Base-by-base conservation (phyloP, 2,113 vertebrate genomes). In the Triplophysa rosa region DNA sequence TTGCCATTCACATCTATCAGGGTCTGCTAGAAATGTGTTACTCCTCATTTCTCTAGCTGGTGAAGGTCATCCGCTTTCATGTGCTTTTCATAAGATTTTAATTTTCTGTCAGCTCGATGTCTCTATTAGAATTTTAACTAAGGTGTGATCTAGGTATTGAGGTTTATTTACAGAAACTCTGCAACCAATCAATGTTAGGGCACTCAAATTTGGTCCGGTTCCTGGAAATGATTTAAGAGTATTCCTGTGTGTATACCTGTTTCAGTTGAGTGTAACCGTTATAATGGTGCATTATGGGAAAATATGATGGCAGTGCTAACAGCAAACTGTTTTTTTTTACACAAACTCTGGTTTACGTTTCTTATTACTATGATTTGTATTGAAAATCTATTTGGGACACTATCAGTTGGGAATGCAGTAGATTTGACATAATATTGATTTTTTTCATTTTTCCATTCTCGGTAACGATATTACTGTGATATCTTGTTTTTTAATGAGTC, bases 131-230 rank as follows among this genome's bases (percentile, higher is more conserved):
- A 58, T 72, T 63, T 73, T 78, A 80, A 74, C 69, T 62, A 29
- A 33, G 52, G 56, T 77, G 67, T 45, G 73, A 78, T 54, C 17
- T 21, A 16, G 26, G 84, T 74, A 68, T 78, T 59, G 74, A 54
- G 85, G 78, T 87, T 85, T 81, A 73, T 77, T 86, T 81, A 70
- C 71, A 63, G 70, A 84, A 77, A 79, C 67, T 69, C 58, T 47
- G 79, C 72, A 78, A 52, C 68, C 65, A 64, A 26, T 77, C 47
- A 66, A 49, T 56, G 16, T 40, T 40, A 47, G 74, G 61, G 68
- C 62, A 40, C 24, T 37, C 14, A 14, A 19, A 69, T 79, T 76
- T 33, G 5, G 45, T 65, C 23, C 45, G 29, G 13, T 77, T 80
- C 49, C 47, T 52, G 67, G 67, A 87, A 85, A 83, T 70, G 14